Conservation (phyloP, 2,797 vertebrate species). For the Notoglanidium macrostoma region DNA sequence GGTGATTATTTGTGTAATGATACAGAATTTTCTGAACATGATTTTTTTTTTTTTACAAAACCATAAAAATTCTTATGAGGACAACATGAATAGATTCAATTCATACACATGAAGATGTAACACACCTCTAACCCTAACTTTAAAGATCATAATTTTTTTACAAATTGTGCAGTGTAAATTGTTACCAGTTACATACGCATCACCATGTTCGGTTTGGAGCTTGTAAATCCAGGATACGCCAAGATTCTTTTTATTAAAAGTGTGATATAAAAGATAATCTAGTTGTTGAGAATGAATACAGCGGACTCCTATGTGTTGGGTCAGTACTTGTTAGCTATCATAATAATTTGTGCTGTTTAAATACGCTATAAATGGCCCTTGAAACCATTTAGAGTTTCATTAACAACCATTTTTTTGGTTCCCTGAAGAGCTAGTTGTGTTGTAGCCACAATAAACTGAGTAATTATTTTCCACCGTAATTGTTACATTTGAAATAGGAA, state of each 20-base stretch:
- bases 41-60: background rate
- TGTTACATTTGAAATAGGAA: background rate
- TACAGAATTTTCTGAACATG: background rate
- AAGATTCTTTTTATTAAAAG: background rate
- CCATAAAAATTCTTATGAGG: background rate
- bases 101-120: background rate
- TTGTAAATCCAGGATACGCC: background rate
- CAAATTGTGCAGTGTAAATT: too few relatives aligned
- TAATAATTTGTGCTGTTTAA: background rate
- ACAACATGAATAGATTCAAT: background rate
- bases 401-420: background rate
- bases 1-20: background rate
- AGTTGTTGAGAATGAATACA: background rate
- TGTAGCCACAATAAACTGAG: background rate
- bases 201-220: background rate
- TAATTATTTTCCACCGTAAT: background rate
- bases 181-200: background rate
- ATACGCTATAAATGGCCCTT: background rate
- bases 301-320: too few relatives aligned
- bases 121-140: background rate
- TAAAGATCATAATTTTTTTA: background rate
- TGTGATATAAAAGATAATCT: background rate
- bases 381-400: background rate
- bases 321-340: background rate
- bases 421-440: background rate